Percentiles rank a stretch among this genome's conserved stretches.
Conservation (phyloP, 1,140 invertebrate species). For the Halictus rubicundus region DNA sequence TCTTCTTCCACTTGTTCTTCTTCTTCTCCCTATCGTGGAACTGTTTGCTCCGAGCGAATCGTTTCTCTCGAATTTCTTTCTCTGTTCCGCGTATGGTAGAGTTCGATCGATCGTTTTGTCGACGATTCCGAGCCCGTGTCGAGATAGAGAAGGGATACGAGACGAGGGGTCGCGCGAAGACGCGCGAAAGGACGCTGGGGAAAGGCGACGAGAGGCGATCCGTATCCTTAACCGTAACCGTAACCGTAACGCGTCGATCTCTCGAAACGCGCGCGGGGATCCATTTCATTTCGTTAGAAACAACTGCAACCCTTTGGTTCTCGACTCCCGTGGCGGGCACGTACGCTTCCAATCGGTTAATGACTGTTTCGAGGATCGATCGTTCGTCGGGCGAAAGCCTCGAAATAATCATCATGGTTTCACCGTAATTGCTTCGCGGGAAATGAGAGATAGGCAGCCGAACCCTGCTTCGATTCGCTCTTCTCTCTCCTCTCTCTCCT, state of each 20-base stretch:
- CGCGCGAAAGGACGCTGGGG: not conserved
- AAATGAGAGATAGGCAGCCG: slow-evolving; percentile 57
- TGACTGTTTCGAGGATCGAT: slow-evolving; percentile 60
- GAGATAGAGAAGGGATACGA: no score
- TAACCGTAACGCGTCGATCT: slow-evolving; percentile 35
- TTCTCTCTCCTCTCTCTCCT: no score
- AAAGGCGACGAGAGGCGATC: slow-evolving; percentile 49
- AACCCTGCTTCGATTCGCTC: no score
- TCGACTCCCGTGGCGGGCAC: slow-evolving; percentile 49
- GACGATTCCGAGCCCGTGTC: no score
- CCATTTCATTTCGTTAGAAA: slow-evolving; percentile 64
- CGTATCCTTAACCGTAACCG: slow-evolving; percentile 35
- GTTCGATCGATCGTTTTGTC: no score
- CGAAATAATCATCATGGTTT: slow-evolving; percentile 62
- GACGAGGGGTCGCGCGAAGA: no score
- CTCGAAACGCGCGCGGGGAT: slow-evolving; percentile 41
- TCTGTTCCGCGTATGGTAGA: no score
- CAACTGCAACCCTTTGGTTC: slow-evolving; percentile 60
- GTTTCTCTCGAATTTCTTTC: no score
- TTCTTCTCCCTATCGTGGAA: no score
- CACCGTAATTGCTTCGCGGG: slow-evolving; percentile 62
- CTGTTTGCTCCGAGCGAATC: not conserved
- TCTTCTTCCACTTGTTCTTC: slow-evolving; percentile 21
- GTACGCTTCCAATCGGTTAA: slow-evolving; percentile 65
- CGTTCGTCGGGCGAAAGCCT: slow-evolving; percentile 57